Base-by-base conservation (phyloP, 2,888 invertebrate genomes). In the Ormyrus pomaceus region DNA sequence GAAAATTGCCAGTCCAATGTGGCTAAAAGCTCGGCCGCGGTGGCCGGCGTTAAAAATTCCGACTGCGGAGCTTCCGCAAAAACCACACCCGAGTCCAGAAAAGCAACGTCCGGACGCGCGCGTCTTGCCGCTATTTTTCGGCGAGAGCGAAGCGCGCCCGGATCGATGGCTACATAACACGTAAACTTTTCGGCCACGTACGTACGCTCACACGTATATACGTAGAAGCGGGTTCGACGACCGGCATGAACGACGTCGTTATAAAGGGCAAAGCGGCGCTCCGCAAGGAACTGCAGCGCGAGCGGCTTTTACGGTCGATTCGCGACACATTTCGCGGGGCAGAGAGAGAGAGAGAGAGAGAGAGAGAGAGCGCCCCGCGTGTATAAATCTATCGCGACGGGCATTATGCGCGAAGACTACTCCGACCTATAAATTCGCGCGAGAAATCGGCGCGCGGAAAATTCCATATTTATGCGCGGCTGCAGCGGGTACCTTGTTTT, bases 251-350 rank as follows among this genome's bases (percentile, higher is more conserved):
- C 82, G 81, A 77, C 83, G 84, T 83, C 84, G 84, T 85, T 84
- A 84, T 83, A 80, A 83, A 77, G 69, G 82, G 78, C 79, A 75
- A 83, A 80, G 71, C 78, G 79, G 71, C 69, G 48, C 64, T 59
- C 50, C 11, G 65, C 46, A 45, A 7, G 46, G 68, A 45, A 11
- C 19, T 10, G 68, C 7, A 56, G 34, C 13, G 8, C n/a, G 74
- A 68, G 65, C 46, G 81, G 84, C 84, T 85, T 88, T 87, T 87
- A 88, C 85, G 85, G 80, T 83, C 85, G 84, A 86, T 86, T 86
- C 85, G 81, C 83, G 86, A 85, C 84, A 82, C 83, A 82, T 82
- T 74, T 69, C 55, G 55, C 48, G 55, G 0, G 8, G n/a, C 2
- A 46, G 53, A 53, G 55, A 46, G 45, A 19, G 34, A 34, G 34